A percentile compares a stretch with the other conserved stretches of the same genome.
Conservation (phyloP, 30 jellyfish, hydroid and myxozoan species). For the Chrysaora quinquecirrha region DNA sequence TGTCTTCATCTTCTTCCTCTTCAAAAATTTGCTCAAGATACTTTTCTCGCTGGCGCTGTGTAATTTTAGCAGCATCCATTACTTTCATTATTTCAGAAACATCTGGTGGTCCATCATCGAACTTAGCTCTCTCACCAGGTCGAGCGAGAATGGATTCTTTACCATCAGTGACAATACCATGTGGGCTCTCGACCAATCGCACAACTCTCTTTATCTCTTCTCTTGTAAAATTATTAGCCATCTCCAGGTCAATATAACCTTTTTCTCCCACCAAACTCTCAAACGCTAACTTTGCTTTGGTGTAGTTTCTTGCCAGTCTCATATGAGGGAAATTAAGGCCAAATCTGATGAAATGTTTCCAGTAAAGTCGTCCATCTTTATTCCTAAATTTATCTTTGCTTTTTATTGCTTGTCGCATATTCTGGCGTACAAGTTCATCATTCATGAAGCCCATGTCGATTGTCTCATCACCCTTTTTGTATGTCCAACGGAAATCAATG, state of each 20-base stretch:
- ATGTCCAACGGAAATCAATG: constrained; percentile 89
- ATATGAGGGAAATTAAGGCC: constrained; percentile 55
- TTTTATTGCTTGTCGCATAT: constrained; percentile 18
- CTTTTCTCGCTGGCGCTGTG: constrained; percentile 21
- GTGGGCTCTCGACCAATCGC: constrained; percentile 84
- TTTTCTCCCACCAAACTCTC: constrained; percentile 30
- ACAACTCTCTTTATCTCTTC: constrained; percentile 65
- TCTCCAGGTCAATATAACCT: constrained; percentile 58
- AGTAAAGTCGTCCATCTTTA: constrained; percentile 50
- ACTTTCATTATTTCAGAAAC: constrained; percentile 33
- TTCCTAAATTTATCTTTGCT: constrained; percentile 14
- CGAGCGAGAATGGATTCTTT: constrained; percentile 56
- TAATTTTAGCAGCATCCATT: constrained; percentile 35
- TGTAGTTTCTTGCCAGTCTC: constrained; percentile 59
- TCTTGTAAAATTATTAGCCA: constrained; percentile 39
- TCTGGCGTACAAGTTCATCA: constrained; percentile 57
- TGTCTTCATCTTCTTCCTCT: constrained; percentile 54
- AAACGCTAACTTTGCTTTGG: constrained; percentile 45
- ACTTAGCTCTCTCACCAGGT: constrained; percentile 79
- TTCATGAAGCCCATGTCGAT: constrained; percentile 95
- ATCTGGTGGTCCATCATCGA: constrained; percentile 36
- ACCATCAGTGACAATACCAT: constrained; percentile 91
- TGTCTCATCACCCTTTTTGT: constrained; percentile 85
- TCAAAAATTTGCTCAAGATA: constrained; percentile 19
- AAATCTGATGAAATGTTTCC: constrained; percentile 65